phyloP scores from a whole-genome alignment of 2,113 vertebrate species.

The Clarias gariepinus region DNA sequence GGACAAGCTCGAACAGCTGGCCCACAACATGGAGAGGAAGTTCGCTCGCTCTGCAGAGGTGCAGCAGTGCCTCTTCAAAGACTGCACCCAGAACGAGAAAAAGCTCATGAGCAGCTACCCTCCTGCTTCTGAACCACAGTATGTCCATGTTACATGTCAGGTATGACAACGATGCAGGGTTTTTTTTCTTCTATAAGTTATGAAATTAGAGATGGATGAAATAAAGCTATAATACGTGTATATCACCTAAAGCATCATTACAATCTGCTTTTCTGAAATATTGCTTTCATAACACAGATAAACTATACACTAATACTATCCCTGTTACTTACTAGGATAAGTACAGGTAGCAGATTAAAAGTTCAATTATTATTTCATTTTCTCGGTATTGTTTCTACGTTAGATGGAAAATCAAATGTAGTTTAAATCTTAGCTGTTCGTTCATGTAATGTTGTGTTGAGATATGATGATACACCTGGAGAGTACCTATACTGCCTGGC shows the following conservation, averaged over 20 bases:
- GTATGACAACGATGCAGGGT: conserved; percentile 66
- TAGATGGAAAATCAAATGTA: neutral
- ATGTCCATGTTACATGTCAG: conserved; percentile 86
- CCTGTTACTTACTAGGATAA: neutral
- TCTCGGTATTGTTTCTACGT: neutral
- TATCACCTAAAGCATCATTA: neutral
- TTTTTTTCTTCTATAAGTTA: neutral
- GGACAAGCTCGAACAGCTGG: conserved; percentile 68
- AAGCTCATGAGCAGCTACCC: conserved; percentile 75
- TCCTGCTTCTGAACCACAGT: conserved; percentile 76
- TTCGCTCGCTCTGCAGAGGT: conserved; percentile 79
- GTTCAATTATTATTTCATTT: neutral
- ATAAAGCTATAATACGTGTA: neutral
- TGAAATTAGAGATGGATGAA: neutral
- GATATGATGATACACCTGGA: neutral
- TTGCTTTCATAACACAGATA: neutral
- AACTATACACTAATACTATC: too few relatives aligned
- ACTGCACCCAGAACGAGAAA: conserved; percentile 77
- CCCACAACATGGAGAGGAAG: conserved; percentile 78
- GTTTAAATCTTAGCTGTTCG: neutral
- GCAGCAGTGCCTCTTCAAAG: conserved; percentile 78
- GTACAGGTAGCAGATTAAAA: neutral
- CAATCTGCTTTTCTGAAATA: neutral
- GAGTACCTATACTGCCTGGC: too few relatives aligned
- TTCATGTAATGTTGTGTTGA: neutral